Evolutionary conservation across 2,888 invertebrate species (phyloP), one percentile per base, ranked within the genome.

Genomic region (Biston betularia): DNA sequence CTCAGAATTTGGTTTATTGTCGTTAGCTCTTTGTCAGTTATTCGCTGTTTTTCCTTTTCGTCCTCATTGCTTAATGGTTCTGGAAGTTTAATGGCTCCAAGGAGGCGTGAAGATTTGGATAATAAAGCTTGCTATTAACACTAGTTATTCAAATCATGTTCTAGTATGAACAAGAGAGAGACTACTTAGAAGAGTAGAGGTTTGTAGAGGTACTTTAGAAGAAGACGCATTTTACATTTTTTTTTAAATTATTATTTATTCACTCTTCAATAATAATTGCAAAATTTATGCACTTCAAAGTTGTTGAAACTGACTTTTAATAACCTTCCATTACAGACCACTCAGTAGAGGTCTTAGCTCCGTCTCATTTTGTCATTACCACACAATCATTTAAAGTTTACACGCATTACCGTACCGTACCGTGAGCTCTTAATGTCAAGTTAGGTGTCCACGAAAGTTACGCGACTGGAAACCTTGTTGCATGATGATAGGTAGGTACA

Each of bases 341-440:
- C 52, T 61, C 48, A 54, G 35, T 44, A 62, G 62, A 49, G 62
- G 66, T 63, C 44, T 60, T 66, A 58, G 35, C 24, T 42, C 44
- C 58, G 44, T 6, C 34, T 58, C 40, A 66, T 66, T 62, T 61
- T 24, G 66, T 57, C 62, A 66, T 66, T 66, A 58, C 24, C 3
- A 2, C 1, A 24, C 24, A 34, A 35, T 15, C 0, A 8, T 40
- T 53, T 53, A 53, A 53, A 57, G 46, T 56, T 61, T 61, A 53
- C 57, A 58, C 38, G 57, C 62, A 58, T 45, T 38, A 38, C 38
- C 24, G 24, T 24, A 53, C 62, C 53, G 38, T 38, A 38, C 38
- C 24, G 24, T 24, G 24, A 24, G 24, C 24, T 24, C 24, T 24
- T 24, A 24, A 24, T 24, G 24, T 24, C 24, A 24, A 2, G 24